Evolutionary conservation across 2,797 vertebrate genomes (phyloP), one percentile per base, ranked within the genome.

Genomic region (Cichlasoma orientale): DNA sequence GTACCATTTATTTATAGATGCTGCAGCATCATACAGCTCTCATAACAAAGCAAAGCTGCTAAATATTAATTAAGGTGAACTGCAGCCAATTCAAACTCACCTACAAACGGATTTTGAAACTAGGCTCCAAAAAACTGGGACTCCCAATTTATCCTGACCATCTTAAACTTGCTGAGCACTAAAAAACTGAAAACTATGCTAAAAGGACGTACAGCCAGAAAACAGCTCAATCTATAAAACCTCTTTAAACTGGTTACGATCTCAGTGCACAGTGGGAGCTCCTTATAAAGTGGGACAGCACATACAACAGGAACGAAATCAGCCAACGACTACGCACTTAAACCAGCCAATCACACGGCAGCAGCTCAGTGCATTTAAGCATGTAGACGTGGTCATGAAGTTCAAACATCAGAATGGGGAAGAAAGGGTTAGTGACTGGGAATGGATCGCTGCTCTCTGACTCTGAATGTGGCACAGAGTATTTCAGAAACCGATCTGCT

Each of bases 301-400:
- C 19, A 18, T 58, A 21, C 56, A 58, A 58, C 56, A 1, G 11
- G 56, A 33, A 3, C 56, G 19, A 58, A 58, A 4, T n/a, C 0
- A 38, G 0, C 0, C 2, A 58, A 18, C 56, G 12, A 0, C 2
- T 38, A 38, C 0, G 21, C 31, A 23, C 23, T 0, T 38, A 38
- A 59, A 58, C 21, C 31, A 36, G 56, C 19, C 56, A 59, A 21
- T 13, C n/a, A n/a, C n/a, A n/a, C n/a, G n/a, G n/a, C n/a, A n/a
- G n/a, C n/a, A n/a, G n/a, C n/a, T n/a, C n/a, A n/a, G n/a, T n/a
- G 31, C 31, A 4, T 59, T 59, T 59, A 27, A 1, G 2, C 19
- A 21, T 2, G 19, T 19, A 1, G 57, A 58, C 10, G 2, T 0
- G 19, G 33, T 12, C 5, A 7, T 58, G 3, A 4, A 58, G 6